A percentile compares a stretch with the other conserved stretches of the same genome.
phyloP scores from a whole-genome alignment of 2,113 vertebrate genomes.

The Chiloscyllium plagiosum region DNA sequence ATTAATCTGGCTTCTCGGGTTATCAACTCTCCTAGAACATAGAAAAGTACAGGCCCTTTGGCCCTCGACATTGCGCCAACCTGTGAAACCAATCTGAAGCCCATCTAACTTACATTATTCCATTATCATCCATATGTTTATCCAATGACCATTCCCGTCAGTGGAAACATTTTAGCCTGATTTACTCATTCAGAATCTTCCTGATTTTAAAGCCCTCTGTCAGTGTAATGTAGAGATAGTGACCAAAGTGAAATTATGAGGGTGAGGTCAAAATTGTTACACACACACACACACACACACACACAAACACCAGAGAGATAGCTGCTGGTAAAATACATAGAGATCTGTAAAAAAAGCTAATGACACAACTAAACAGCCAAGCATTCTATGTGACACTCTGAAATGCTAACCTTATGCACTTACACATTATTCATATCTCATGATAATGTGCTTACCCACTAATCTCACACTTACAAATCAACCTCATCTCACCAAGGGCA shows the following conservation, averaged over 20 bases:
- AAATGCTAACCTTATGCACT: neutral
- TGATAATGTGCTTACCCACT: neutral
- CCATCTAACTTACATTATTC: too few species aligned
- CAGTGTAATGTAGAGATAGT: neutral
- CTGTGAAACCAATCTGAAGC: too few species aligned
- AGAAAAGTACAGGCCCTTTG: too few species aligned
- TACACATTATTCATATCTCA: neutral
- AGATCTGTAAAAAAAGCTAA: too few species aligned
- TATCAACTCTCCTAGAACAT: neutral
- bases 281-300: neutral
- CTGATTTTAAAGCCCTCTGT: constrained; percentile 23
- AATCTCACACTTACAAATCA: neutral
- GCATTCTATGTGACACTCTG: neutral
- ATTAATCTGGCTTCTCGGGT: neutral
- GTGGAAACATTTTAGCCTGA: neutral
- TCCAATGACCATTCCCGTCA: neutral
- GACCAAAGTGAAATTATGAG: neutral
- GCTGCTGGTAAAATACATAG: too few species aligned
- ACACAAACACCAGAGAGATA: too few species aligned
- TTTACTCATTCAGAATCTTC: neutral
- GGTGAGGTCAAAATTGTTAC: neutral
- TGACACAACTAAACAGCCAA: too few species aligned
- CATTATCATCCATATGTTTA: too few species aligned
- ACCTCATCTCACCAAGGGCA: neutral
- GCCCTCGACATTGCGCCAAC: too few species aligned